Evolutionary conservation across 2,113 vertebrate species (phyloP).

Genomic region (Siphamia tubifer): DNA sequence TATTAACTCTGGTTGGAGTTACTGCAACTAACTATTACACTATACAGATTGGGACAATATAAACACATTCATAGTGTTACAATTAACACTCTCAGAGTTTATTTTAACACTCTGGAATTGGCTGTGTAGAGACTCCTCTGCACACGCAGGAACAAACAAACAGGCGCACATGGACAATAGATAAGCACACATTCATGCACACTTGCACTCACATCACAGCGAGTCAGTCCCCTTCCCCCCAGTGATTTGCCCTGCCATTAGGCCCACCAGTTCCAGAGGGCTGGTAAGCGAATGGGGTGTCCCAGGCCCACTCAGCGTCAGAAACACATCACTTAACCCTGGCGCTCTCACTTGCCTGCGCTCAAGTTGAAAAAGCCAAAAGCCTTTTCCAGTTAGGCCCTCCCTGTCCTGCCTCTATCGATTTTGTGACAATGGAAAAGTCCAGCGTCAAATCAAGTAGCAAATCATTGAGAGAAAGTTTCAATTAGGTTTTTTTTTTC

Average conservation of each 20-base stretch:
- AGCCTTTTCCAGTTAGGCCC: constrained; percentile 73
- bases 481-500: constrained; percentile 86
- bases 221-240: constrained; percentile 18
- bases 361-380: constrained; percentile 69
- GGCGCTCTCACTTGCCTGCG: constrained; percentile 71
- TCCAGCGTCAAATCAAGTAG: constrained; percentile 82
- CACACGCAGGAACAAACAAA: not conserved
- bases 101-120: not conserved
- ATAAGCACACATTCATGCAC: constrained; percentile 13
- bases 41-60: too few relatives aligned
- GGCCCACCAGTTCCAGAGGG: constrained; percentile 33
- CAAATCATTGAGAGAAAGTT: constrained; percentile 80
- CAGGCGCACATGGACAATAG: constrained; percentile 12
- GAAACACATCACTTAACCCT: constrained; percentile 90
- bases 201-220: constrained; percentile 22
- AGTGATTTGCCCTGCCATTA: constrained; percentile 61
- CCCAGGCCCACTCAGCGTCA: constrained; percentile 78
- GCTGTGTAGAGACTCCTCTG: not conserved
- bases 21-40: too few relatives aligned
- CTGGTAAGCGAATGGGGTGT: constrained; percentile 45
- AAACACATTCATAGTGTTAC: too few relatives aligned
- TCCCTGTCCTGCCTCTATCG: constrained; percentile 80
- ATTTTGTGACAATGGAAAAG: constrained; percentile 95
- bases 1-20: too few relatives aligned
- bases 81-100: too few relatives aligned